Conservation (phyloP, 2,888 invertebrate genomes). For the Sturmia bella region DNA sequence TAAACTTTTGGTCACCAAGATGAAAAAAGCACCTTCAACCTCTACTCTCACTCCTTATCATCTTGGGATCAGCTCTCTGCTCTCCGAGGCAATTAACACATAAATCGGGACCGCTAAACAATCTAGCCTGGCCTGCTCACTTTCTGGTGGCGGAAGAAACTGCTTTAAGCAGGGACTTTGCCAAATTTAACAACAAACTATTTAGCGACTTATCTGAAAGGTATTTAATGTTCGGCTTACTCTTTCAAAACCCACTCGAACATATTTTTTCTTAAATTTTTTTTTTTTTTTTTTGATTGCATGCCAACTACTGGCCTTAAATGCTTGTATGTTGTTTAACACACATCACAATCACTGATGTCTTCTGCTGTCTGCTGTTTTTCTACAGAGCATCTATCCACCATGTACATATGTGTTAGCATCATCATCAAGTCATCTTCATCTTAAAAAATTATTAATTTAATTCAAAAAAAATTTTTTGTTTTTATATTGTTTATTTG, state of each 20-base stretch:
- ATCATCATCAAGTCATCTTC: constrained; percentile 25
- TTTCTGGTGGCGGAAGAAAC: too few species aligned
- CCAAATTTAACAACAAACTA: too few species aligned
- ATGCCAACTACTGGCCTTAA: constrained; percentile 42
- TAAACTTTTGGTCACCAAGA: too few species aligned
- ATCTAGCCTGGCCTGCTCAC: too few species aligned
- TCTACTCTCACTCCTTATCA: too few species aligned
- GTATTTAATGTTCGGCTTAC: not conserved
- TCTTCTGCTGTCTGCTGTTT: not conserved
- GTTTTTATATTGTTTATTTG: constrained; percentile 35
- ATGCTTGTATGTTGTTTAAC: constrained; percentile 46
- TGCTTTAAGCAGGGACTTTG: too few species aligned
- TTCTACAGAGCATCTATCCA: constrained; percentile 31
- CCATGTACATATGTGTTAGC: constrained; percentile 38
- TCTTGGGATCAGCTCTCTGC: too few species aligned
- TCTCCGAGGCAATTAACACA: too few species aligned
- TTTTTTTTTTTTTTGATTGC: not conserved
- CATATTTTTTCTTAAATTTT: not conserved
- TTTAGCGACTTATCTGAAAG: not conserved
- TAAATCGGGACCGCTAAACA: too few species aligned
- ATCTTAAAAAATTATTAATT: constrained; percentile 7
- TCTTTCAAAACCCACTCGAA: not conserved
- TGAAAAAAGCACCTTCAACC: too few species aligned
- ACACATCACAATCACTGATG: constrained; percentile 23
- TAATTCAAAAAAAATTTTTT: constrained; percentile 12